Evolutionary conservation across 2,113 vertebrate genomes (phyloP).

Genomic region (Ctenomys sociabilis): DNA sequence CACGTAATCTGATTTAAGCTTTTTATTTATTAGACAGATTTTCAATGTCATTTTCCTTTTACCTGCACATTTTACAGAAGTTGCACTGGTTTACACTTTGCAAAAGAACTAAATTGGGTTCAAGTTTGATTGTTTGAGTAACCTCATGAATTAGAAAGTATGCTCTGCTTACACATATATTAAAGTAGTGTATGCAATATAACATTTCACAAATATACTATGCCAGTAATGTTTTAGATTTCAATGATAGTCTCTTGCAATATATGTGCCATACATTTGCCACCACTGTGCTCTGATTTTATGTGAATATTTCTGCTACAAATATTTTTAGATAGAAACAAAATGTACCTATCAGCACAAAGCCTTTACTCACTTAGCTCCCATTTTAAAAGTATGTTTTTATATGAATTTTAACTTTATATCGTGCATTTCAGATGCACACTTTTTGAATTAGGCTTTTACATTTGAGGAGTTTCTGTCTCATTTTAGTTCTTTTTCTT

Average conservation of each 20-base stretch:
- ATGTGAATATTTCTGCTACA: background rate
- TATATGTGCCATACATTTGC: background rate
- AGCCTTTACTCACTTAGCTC: background rate
- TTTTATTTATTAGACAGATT: slow-evolving; percentile 31
- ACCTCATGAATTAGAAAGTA: slow-evolving; percentile 15
- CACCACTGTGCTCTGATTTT: background rate
- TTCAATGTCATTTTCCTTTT: slow-evolving; percentile 33
- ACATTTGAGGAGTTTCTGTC: background rate
- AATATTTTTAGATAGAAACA: slow-evolving; percentile 21
- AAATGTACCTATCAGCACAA: slow-evolving; percentile 34
- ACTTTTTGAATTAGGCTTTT: background rate
- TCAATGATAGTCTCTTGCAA: background rate
- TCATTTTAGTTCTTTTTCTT: background rate
- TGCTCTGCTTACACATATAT: background rate
- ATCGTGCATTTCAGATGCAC: background rate
- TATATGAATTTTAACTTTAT: background rate
- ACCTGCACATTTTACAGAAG: background rate
- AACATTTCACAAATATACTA: background rate
- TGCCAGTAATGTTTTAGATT: background rate
- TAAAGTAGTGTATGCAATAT: background rate
- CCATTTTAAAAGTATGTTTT: background rate
- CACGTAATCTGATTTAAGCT: slow-evolving; percentile 27
- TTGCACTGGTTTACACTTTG: background rate
- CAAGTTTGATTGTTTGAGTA: slow-evolving; percentile 14
- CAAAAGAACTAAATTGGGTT: background rate